These are phyloP conservation scores for Apodemus agrarius DNA, from an alignment of 2,797 vertebrate genomes.

Conservation along the genomic window DNA sequence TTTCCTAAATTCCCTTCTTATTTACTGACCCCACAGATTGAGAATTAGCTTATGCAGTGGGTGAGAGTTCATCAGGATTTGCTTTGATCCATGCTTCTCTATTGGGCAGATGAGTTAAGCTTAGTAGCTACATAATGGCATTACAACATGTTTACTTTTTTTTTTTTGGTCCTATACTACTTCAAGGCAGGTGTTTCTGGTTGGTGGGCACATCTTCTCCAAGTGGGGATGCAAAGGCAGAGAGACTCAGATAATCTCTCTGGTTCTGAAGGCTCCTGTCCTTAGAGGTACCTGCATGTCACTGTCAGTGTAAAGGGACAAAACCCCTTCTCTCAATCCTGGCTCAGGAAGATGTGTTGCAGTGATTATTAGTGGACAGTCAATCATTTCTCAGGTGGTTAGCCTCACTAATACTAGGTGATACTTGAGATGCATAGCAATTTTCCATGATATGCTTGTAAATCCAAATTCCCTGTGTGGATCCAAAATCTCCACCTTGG, in stretches of 20 bases:
- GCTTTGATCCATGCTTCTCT: background rate
- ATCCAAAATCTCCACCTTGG: background rate
- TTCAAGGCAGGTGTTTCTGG: background rate
- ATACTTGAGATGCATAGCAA: background rate
- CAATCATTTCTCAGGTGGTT: background rate
- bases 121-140: background rate
- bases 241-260: background rate
- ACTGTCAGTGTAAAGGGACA: background rate
- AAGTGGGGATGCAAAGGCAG: background rate
- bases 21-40: background rate
- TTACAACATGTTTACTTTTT: background rate
- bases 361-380: background rate
- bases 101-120: background rate
- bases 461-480: background rate
- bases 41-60: background rate
- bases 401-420: background rate
- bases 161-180: background rate
- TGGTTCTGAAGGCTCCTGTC: background rate
- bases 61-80: background rate
- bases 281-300: background rate
- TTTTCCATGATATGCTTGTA: background rate
- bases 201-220: background rate
- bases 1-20: background rate
- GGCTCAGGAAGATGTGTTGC: background rate
- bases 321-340: background rate